Conservation (phyloP, 2,888 invertebrate genomes). For the Megaustenia siamemsis region DNA sequence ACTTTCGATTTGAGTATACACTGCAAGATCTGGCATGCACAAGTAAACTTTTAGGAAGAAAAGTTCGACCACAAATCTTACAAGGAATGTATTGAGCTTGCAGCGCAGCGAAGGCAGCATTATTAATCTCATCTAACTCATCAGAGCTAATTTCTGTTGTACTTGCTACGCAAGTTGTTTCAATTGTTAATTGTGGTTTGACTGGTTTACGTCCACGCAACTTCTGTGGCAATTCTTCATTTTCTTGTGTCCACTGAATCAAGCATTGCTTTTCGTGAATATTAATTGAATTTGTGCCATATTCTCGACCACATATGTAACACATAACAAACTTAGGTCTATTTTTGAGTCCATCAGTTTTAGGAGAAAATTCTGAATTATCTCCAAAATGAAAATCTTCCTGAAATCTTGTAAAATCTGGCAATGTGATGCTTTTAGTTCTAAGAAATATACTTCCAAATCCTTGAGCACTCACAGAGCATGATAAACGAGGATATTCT, state of each 20-base stretch:
- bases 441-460: no score
- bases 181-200: slow-evolving; percentile 25
- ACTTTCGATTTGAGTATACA: background rate
- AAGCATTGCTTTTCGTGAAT: slow-evolving; percentile 45
- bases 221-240: slow-evolving; percentile 4
- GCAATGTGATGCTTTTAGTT: no score
- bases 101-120: slow-evolving; percentile 8
- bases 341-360: no score
- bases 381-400: no score
- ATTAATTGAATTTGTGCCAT: slow-evolving; percentile 37
- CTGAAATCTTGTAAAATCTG: no score
- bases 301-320: slow-evolving; percentile 46
- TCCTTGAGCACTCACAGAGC: no score
- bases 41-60: slow-evolving; percentile 12
- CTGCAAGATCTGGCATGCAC: slow-evolving; percentile 16
- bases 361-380: background rate
- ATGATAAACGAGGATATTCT: no score
- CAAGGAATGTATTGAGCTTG: slow-evolving; percentile 42
- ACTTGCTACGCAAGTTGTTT: background rate
- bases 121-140: slow-evolving; percentile 31
- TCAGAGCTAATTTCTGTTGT: background rate
- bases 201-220: slow-evolving; percentile 2
- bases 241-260: slow-evolving; percentile 31
- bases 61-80: slow-evolving; percentile 43
- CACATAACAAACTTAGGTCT: slow-evolving; percentile 38